A percentile compares a stretch with the other conserved stretches of the same genome.
These are phyloP conservation scores for Sciurus niger DNA, from an alignment of 2,113 vertebrate genomes.

Conservation along the genomic window DNA sequence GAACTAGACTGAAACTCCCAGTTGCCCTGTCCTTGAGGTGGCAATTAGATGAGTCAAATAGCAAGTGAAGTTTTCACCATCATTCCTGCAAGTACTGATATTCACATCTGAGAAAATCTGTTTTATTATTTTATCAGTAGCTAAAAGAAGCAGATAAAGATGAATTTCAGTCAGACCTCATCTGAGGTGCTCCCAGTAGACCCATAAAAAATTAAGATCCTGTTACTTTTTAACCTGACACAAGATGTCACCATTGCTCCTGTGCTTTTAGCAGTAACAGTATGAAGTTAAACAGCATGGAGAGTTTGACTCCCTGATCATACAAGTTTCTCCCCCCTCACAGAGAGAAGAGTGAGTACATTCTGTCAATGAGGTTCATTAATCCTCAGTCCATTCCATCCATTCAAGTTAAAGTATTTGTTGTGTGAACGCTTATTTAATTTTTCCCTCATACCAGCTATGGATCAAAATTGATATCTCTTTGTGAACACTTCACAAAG, in stretches of 20 bases:
- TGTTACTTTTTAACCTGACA: slow-evolving; percentile 85
- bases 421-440: slow-evolving; percentile 49
- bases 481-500: slow-evolving; percentile 37
- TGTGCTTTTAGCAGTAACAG: slow-evolving; percentile 79
- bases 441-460: background rate
- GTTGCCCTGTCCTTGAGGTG: slow-evolving; percentile 41
- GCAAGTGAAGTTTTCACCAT: slow-evolving; percentile 8
- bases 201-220: slow-evolving; percentile 73
- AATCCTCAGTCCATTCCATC: background rate
- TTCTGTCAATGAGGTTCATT: slow-evolving; percentile 26
- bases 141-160: slow-evolving; percentile 47
- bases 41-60: slow-evolving; percentile 51
- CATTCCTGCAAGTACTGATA: slow-evolving; percentile 18
- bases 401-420: slow-evolving; percentile 49
- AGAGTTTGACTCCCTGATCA: slow-evolving; percentile 39
- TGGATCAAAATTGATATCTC: slow-evolving; percentile 56
- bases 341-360: background rate
- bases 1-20: background rate
- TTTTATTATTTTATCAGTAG: slow-evolving; percentile 46
- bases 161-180: slow-evolving; percentile 29
- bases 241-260: slow-evolving; percentile 86
- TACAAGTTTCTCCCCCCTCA: background rate
- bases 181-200: slow-evolving; percentile 34
- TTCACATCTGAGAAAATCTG: slow-evolving; percentile 29
- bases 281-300: slow-evolving; percentile 53